Evolutionary conservation across 2,113 vertebrate species (phyloP).

Genomic region (Colistium nudipinnis): DNA sequence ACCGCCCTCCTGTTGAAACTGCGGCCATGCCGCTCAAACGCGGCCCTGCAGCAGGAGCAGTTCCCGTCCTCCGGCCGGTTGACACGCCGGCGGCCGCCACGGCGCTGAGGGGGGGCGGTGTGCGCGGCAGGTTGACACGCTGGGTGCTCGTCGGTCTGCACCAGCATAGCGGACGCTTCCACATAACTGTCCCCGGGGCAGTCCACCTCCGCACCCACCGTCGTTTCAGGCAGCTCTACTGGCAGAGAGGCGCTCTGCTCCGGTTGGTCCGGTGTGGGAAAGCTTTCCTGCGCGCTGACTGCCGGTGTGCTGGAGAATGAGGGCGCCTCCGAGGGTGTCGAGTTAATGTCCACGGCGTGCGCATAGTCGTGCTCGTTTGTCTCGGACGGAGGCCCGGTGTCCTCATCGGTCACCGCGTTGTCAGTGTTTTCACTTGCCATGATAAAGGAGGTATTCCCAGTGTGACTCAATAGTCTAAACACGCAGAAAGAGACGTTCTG

Average conservation of each 20-base stretch:
- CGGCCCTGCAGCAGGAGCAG: constrained; percentile 56
- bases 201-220: constrained; percentile 65
- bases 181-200: constrained; percentile 26
- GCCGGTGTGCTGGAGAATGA: neutral
- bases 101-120: rapidly evolving
- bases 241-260: neutral
- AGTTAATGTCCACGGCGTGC: constrained; percentile 10
- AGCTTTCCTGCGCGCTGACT: neutral
- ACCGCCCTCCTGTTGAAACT: constrained; percentile 72
- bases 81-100: neutral
- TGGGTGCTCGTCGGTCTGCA: neutral
- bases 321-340: neutral
- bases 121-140: neutral
- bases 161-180: neutral
- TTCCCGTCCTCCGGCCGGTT: constrained; percentile 53
- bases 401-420: constrained; percentile 1
- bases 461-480: neutral
- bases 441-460: neutral
- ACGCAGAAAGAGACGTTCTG: constrained; percentile 1
- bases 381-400: constrained; percentile 11
- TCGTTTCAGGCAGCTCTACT: constrained; percentile 37
- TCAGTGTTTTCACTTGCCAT: constrained; percentile 51
- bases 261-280: neutral
- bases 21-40: constrained; percentile 71
- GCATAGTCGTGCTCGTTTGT: constrained; percentile 69